Conservation (phyloP, 2,888 invertebrate genomes). For the Sylvicola cinctus region DNA sequence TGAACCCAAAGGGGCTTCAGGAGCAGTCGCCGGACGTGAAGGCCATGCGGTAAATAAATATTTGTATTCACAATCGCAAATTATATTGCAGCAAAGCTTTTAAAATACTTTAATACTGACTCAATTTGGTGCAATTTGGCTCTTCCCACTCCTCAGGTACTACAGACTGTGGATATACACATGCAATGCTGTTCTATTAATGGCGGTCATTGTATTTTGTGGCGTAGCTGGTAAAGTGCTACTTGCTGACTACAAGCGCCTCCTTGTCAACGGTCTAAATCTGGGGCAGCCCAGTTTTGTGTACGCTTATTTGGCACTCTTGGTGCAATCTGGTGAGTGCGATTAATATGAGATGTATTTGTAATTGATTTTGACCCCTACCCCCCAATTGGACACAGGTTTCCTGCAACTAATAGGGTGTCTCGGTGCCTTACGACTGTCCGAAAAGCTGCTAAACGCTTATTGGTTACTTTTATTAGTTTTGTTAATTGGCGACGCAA, state of each 20-base stretch:
- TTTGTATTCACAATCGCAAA: too few species aligned
- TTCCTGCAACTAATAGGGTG: constrained; percentile 58
- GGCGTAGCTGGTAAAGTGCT: constrained; percentile 53
- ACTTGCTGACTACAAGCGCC: constrained; percentile 44
- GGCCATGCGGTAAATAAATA: constrained; percentile 13
- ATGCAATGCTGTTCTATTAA: constrained; percentile 71
- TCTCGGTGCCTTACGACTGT: constrained; percentile 58
- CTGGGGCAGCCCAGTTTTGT: constrained; percentile 64
- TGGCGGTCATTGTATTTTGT: constrained; percentile 61
- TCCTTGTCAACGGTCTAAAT: constrained; percentile 50
- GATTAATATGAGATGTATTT: not conserved
- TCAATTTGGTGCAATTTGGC: not conserved
- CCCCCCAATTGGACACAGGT: constrained; percentile 15
- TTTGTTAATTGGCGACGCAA: constrained; percentile 62
- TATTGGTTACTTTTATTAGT: constrained; percentile 66
- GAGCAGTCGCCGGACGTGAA: constrained; percentile 13
- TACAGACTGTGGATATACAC: constrained; percentile 85
- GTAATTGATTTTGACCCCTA: not conserved
- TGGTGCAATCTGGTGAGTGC: constrained; percentile 35
- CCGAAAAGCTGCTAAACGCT: constrained; percentile 59
- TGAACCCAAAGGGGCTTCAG: constrained; percentile 12
- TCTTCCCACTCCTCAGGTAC: constrained; percentile 30
- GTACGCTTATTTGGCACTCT: constrained; percentile 64
- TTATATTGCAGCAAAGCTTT: too few species aligned
- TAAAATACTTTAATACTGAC: too few species aligned